A percentile compares a stretch with the other conserved stretches of the same genome.
Evolutionary conservation across 2,113 vertebrate genomes (phyloP).

Genomic region (Paedocypris sp.): DNA sequence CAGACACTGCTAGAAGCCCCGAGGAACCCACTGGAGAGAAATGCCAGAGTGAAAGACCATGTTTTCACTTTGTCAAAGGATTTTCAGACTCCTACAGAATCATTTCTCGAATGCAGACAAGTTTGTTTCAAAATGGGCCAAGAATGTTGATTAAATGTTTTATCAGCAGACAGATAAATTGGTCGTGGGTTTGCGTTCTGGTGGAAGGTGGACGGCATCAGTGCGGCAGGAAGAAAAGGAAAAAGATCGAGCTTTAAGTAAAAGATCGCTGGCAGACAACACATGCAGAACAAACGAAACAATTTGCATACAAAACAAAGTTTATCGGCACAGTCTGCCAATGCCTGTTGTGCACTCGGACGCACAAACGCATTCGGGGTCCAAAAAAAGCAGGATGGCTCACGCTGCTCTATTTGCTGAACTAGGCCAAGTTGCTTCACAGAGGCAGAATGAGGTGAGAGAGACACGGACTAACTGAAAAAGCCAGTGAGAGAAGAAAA

Average conservation of each 20-base stretch:
- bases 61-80: conserved; percentile 17
- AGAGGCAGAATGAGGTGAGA: conserved; percentile 17
- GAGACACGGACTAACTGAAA: conserved; percentile 5
- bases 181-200: conserved; percentile 26
- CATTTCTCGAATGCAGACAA: not conserved
- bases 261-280: conserved; percentile 39
- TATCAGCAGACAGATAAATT: conserved; percentile 21
- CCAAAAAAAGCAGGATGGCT: not conserved
- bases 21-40: conserved; percentile 3
- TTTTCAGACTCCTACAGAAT: not conserved
- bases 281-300: conserved; percentile 44
- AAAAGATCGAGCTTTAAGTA: conserved; percentile 31
- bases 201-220: not conserved
- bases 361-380: conserved; percentile 50
- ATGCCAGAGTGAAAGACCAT: conserved; percentile 7
- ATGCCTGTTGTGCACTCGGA: conserved; percentile 57
- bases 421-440: conserved; percentile 37
- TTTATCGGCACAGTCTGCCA: conserved; percentile 59
- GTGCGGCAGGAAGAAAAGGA: conserved; percentile 26
- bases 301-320: conserved; percentile 71
- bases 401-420: conserved; percentile 41
- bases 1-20: not conserved
- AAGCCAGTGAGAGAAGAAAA: conserved; percentile 4
- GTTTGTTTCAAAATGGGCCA: conserved; percentile 21
- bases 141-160: conserved; percentile 18